A percentile compares a stretch with the other conserved stretches of the same genome.
These are phyloP conservation scores for Girardinus metallicus DNA, from an alignment of 2,797 vertebrate genomes.

Conservation along the genomic window DNA sequence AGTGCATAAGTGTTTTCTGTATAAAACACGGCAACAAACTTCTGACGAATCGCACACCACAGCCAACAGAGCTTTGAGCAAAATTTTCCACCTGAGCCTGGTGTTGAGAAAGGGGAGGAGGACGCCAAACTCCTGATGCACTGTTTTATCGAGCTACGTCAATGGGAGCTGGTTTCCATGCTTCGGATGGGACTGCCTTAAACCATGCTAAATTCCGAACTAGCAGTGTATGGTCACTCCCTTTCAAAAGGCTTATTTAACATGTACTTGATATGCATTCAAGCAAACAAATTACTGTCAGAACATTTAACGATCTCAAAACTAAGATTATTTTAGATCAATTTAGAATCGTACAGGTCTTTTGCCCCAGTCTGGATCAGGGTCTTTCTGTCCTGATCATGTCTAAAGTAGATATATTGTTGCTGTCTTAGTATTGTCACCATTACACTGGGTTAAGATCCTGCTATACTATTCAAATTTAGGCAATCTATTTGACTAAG, in stretches of 20 bases:
- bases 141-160: too few relatives aligned
- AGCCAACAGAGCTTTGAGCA: background rate
- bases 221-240: background rate
- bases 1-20: background rate
- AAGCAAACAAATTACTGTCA: background rate
- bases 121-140: background rate
- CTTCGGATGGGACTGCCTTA: background rate
- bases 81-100: background rate
- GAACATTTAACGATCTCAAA: background rate
- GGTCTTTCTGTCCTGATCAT: background rate
- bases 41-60: background rate
- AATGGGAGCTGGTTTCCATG: background rate
- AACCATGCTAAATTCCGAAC: background rate
- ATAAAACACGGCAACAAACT: background rate
- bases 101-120: background rate
- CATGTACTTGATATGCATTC: background rate
- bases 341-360: background rate
- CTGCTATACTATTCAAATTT: background rate
- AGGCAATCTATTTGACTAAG: background rate
- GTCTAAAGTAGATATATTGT: background rate
- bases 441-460: background rate
- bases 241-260: background rate
- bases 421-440: background rate
- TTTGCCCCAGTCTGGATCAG: background rate
- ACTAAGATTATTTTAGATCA: background rate